These are phyloP conservation scores for Falco peregrinus DNA, from an alignment of 2,797 vertebrate species.

Conservation along the genomic window DNA sequence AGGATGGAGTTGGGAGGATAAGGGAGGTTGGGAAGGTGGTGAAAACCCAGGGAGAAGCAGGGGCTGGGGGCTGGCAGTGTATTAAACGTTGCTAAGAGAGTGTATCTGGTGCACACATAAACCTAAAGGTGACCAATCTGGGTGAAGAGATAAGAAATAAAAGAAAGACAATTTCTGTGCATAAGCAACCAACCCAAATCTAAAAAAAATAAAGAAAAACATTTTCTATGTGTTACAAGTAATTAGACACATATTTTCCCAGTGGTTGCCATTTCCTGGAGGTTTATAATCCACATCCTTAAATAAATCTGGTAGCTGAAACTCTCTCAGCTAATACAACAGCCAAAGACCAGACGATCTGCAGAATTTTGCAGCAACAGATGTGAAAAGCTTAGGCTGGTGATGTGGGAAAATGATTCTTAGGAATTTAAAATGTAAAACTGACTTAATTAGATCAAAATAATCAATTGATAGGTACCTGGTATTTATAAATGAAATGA, in stretches of 20 bases:
- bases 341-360: not conserved
- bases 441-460: conserved; percentile 20
- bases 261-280: not conserved
- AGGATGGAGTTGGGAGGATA: not conserved
- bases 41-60: not conserved
- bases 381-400: not conserved
- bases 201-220: not conserved
- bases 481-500: conserved; percentile 27
- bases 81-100: not conserved
- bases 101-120: no score
- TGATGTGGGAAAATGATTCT: not conserved
- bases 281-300: not conserved
- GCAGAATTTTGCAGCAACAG: conserved; percentile 26
- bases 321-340: not conserved
- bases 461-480: conserved; percentile 25
- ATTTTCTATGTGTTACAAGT: not conserved
- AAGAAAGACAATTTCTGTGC: not conserved
- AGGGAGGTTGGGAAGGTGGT: no score
- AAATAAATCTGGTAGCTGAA: conserved; percentile 41
- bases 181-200: not conserved
- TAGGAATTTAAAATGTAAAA: conserved; percentile 30
- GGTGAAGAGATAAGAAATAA: not conserved
- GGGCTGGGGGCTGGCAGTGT: not conserved
- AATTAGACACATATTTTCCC: not conserved
- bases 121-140: not conserved